phyloP scores from a whole-genome alignment of 2,113 vertebrate species.

The Elephantulus edwardii region DNA sequence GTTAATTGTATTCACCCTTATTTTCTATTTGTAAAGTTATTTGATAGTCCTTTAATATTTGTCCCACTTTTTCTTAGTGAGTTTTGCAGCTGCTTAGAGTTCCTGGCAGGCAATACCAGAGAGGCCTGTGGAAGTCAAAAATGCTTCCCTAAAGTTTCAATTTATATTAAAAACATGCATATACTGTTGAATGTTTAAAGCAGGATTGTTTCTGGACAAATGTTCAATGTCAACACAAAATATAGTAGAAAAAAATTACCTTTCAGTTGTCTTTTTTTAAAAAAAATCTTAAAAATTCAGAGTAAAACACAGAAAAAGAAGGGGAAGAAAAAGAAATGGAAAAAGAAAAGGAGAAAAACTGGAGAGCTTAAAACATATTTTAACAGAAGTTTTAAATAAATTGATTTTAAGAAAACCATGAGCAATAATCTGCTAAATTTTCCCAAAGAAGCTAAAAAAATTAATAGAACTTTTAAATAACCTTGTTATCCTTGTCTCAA shows the following conservation, averaged over 20 bases:
- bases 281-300: not conserved
- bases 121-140: constrained; percentile 66
- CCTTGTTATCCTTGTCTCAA: too few species aligned
- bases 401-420: constrained; percentile 45
- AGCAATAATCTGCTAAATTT: not conserved
- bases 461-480: not conserved
- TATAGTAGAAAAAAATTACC: constrained; percentile 68
- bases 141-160: constrained; percentile 72
- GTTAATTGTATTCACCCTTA: constrained; percentile 47
- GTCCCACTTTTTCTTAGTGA: constrained; percentile 72
- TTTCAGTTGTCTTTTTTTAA: constrained; percentile 26
- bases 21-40: constrained; percentile 40
- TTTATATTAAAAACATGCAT: constrained; percentile 79
- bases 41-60: constrained; percentile 58
- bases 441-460: not conserved
- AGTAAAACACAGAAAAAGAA: not conserved
- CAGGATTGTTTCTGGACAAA: constrained; percentile 73
- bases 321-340: not conserved
- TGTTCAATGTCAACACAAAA: constrained; percentile 71
- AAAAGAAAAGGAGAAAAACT: not conserved
- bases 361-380: not conserved
- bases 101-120: constrained; percentile 65
- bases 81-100: constrained; percentile 79
- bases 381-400: not conserved
- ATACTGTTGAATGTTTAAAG: constrained; percentile 64